Evolutionary conservation across 2,113 vertebrate species (phyloP).

Genomic region (Bolborhynchus lineola): DNA sequence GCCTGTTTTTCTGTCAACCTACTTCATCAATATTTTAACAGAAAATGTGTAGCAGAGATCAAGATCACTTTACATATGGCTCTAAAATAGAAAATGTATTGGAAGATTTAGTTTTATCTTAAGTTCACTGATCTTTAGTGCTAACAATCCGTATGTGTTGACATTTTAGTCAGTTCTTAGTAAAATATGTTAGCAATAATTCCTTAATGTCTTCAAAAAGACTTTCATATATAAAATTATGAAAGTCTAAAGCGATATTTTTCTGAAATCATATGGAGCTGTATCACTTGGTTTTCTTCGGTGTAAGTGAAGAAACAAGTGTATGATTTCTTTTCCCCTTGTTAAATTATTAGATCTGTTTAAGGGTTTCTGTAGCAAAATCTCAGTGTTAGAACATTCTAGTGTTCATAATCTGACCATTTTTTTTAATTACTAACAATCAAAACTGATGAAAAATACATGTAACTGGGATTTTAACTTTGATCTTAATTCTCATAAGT

Average conservation of each 20-base stretch:
- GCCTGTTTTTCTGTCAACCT: background rate
- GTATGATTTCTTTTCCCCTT: background rate
- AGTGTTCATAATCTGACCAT: background rate
- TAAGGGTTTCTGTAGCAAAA: background rate
- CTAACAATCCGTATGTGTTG: background rate
- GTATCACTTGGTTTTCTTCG: background rate
- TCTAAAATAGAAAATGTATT: background rate
- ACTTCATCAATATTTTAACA: background rate
- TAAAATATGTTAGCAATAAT: background rate
- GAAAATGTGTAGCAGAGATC: background rate
- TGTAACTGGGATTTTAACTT: background rate
- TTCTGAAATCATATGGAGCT: background rate
- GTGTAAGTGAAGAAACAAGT: background rate
- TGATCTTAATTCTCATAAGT: background rate
- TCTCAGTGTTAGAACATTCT: background rate
- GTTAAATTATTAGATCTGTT: background rate
- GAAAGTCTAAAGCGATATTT: background rate
- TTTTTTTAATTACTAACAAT: background rate
- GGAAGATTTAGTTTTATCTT: background rate
- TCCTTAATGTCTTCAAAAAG: background rate
- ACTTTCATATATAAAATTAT: background rate
- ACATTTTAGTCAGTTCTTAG: background rate
- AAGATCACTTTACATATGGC: background rate
- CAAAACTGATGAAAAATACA: background rate
- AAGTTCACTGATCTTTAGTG: background rate